phyloP scores from a whole-genome alignment of 2,113 vertebrate genomes.

The Pseudopodoces humilis region DNA sequence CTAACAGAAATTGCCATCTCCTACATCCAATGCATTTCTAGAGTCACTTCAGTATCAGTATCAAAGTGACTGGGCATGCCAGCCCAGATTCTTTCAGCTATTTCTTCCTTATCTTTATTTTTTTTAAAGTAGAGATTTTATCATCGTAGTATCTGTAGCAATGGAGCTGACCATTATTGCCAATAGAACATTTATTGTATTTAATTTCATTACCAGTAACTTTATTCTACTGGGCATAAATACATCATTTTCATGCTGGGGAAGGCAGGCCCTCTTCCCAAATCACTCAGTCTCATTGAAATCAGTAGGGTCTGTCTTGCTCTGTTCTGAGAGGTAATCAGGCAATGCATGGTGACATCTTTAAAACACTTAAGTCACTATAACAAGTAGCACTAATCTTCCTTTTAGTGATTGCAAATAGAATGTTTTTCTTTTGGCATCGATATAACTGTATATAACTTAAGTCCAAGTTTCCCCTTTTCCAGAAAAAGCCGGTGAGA shows the following conservation, averaged over 20 bases:
- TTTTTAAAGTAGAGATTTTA: not conserved
- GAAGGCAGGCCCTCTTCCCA: not conserved
- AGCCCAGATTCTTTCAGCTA: constrained; percentile 1
- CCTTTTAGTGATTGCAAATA: not conserved
- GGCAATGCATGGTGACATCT: not conserved
- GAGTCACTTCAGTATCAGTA: not conserved
- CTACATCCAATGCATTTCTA: not conserved
- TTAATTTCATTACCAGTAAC: not conserved
- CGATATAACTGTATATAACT: not conserved
- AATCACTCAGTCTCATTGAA: not conserved
- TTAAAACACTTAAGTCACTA: not conserved
- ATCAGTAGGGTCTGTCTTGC: not conserved
- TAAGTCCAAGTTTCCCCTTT: not conserved
- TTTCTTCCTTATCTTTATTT: not conserved
- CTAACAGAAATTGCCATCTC: not conserved
- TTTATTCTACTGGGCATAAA: not conserved
- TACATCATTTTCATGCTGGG: not conserved
- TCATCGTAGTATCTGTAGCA: not conserved
- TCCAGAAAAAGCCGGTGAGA: constrained; percentile 90
- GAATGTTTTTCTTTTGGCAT: not conserved
- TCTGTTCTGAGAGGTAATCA: not conserved
- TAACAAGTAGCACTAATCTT: not conserved
- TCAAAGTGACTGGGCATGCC: not conserved
- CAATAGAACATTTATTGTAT: not conserved
- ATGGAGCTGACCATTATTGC: not conserved